A percentile compares a stretch with the other conserved stretches of the same genome.
Evolutionary conservation across 2,888 invertebrate species (phyloP).

Genomic region (Ypsolopha sequella): DNA sequence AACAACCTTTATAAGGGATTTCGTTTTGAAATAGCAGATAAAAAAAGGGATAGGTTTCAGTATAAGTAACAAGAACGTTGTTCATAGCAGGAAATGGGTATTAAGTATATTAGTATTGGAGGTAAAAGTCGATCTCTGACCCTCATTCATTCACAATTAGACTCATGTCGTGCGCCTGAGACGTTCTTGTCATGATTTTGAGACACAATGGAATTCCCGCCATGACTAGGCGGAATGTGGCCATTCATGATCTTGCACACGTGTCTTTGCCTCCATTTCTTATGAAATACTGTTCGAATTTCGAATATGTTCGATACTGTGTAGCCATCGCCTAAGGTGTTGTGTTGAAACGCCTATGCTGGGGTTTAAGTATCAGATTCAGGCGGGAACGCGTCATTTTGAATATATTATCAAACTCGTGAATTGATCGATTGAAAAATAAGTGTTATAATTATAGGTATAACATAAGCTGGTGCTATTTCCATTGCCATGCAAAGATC

Average conservation of each 20-base stretch:
- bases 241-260: slow-evolving; percentile 45
- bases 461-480: no score
- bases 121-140: slow-evolving; percentile 51
- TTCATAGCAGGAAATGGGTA: slow-evolving; percentile 48
- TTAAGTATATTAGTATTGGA: slow-evolving; percentile 37
- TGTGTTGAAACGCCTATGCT: slow-evolving; percentile 2
- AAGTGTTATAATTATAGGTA: no score
- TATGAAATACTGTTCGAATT: no score
- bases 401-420: background rate
- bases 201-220: slow-evolving; percentile 62
- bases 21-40: background rate
- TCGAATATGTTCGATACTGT: no score
- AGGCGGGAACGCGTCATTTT: slow-evolving; percentile 4
- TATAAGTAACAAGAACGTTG: background rate
- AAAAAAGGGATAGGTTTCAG: background rate
- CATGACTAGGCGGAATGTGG: slow-evolving; percentile 53
- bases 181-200: slow-evolving; percentile 45
- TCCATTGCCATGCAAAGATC: no score
- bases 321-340: background rate
- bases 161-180: slow-evolving; percentile 47
- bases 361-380: slow-evolving; percentile 7
- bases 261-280: background rate
- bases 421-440: no score
- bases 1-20: no score
- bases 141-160: slow-evolving; percentile 66